Percentiles rank a stretch among this genome's conserved stretches.
phyloP scores from a whole-genome alignment of 2,797 vertebrate genomes.

The Squalus acanthias region DNA sequence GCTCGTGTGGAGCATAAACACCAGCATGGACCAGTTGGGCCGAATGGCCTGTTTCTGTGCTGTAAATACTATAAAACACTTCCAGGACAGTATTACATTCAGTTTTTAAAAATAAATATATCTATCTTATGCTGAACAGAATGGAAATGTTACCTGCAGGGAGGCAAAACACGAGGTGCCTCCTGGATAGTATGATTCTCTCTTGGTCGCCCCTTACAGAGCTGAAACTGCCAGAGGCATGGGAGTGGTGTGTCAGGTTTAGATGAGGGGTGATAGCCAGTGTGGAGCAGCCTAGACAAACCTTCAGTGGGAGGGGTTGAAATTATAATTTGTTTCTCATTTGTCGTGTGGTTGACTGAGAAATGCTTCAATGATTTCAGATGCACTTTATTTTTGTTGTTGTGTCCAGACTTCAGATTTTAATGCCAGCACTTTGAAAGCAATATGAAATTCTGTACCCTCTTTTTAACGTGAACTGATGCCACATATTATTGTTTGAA shows the following conservation, averaged over 20 bases:
- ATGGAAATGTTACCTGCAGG: neutral
- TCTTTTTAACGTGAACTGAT: neutral
- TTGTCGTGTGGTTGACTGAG: neutral
- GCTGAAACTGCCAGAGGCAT: neutral
- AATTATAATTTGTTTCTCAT: neutral
- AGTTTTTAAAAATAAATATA: neutral
- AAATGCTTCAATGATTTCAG: neutral
- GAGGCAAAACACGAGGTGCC: neutral
- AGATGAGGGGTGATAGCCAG: neutral
- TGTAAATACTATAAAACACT: neutral
- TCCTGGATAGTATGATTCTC: neutral
- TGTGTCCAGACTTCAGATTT: neutral
- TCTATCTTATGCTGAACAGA: neutral
- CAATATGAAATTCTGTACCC: no score
- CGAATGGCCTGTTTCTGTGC: no score
- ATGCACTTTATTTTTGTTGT: neutral
- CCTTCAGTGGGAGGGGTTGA: neutral
- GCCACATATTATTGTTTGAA: neutral
- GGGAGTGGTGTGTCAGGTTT: neutral
- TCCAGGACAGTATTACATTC: neutral
- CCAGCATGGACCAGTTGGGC: no score
- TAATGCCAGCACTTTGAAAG: neutral
- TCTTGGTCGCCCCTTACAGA: neutral
- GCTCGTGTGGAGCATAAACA: no score
- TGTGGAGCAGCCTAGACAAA: neutral